A percentile compares a stretch with the other conserved stretches of the same genome.
Conservation (phyloP, 2,797 vertebrate genomes). For the Rhadinocentrus ornatus region DNA sequence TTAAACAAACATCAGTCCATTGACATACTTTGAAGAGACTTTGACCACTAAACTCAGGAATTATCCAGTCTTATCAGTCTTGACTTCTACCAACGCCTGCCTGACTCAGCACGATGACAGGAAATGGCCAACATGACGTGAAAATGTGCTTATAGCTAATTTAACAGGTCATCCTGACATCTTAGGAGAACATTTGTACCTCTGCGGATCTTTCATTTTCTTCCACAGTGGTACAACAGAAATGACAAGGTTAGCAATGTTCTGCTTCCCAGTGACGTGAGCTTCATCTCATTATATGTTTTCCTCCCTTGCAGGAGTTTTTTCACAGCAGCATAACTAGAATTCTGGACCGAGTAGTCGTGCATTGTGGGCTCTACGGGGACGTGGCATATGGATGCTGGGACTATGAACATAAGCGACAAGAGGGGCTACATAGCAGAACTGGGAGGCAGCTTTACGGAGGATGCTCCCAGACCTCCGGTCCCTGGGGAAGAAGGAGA, state of each 20-base stretch:
- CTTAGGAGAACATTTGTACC: too few relatives aligned
- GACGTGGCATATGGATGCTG: slow-evolving; percentile 79
- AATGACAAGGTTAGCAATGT: not conserved
- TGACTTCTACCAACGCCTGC: too few relatives aligned
- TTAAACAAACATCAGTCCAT: too few relatives aligned
- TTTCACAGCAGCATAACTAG: slow-evolving; percentile 76
- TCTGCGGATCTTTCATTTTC: too few relatives aligned
- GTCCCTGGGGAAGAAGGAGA: slow-evolving; percentile 98
- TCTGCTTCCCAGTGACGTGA: slow-evolving; percentile 42
- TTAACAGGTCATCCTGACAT: too few relatives aligned
- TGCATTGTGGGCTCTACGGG: slow-evolving; percentile 76
- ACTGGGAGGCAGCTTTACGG: slow-evolving; percentile 93
- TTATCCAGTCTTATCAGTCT: too few relatives aligned
- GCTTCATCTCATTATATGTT: slow-evolving; percentile 55
- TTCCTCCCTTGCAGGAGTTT: slow-evolving; percentile 75
- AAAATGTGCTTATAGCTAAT: too few relatives aligned
- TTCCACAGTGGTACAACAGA: not conserved
- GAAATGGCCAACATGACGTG: too few relatives aligned
- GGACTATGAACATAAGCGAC: slow-evolving; percentile 92
- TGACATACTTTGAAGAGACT: too few relatives aligned
- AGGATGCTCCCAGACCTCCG: slow-evolving; percentile 96
- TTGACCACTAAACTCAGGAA: too few relatives aligned
- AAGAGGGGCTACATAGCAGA: slow-evolving; percentile 90
- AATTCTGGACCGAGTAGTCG: slow-evolving; percentile 78
- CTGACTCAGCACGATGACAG: too few relatives aligned